Percentiles rank a stretch among this genome's conserved stretches.
Conservation (phyloP, 1,140 invertebrate species). For the Asobara japonica region DNA sequence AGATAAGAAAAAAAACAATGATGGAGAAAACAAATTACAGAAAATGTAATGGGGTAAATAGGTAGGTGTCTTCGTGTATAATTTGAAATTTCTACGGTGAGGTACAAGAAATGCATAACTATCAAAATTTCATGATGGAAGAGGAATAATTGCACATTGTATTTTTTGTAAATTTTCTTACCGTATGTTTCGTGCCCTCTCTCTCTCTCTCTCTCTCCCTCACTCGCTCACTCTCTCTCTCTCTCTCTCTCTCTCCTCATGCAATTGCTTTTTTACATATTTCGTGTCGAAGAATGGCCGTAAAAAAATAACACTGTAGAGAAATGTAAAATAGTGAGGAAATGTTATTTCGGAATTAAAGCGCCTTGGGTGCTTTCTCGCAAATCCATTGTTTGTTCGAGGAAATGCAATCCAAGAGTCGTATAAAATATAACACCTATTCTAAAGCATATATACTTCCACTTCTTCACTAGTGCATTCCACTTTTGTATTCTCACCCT, state of each 20-base stretch:
- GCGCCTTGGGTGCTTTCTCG: slow-evolving; percentile 35
- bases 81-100: neutral
- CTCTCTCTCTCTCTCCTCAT: neutral
- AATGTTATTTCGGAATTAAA: slow-evolving; percentile 7
- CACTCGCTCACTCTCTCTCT: no score
- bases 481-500: neutral
- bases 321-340: slow-evolving; percentile 1
- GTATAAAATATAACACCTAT: slow-evolving; percentile 51
- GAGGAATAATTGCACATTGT: neutral
- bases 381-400: slow-evolving; percentile 54
- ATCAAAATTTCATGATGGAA: neutral
- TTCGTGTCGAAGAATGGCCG: neutral
- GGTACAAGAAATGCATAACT: neutral
- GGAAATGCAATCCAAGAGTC: slow-evolving; percentile 57
- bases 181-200: no score
- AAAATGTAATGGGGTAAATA: neutral
- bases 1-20: slow-evolving; percentile 16
- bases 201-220: no score
- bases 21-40: neutral
- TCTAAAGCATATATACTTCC: neutral
- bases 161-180: neutral
- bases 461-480: neutral
- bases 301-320: neutral
- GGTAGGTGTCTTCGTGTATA: neutral
- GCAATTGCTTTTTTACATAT: neutral